These are phyloP conservation scores for Colostygia pectinataria DNA, from an alignment of 2,888 invertebrate genomes.

Conservation along the genomic window DNA sequence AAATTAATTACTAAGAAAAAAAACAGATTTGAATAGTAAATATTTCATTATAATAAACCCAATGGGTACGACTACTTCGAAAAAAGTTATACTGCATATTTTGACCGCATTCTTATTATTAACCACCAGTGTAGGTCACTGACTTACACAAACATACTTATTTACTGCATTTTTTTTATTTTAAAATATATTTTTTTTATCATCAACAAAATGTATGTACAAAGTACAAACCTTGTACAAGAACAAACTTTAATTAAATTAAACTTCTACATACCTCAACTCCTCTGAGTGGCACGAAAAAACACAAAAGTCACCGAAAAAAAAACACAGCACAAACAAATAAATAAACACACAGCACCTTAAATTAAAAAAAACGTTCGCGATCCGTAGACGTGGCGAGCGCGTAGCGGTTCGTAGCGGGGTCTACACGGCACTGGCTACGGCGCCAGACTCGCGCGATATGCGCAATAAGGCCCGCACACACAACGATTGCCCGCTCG, in stretches of 20 bases:
- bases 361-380: slow-evolving; percentile 33
- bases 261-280: slow-evolving; percentile 5
- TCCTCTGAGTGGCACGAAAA: background rate
- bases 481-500: slow-evolving; percentile 27
- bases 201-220: too few species aligned
- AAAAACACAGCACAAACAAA: slow-evolving; percentile 13
- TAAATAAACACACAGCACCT: slow-evolving; percentile 14
- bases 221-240: too few species aligned
- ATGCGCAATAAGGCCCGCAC: slow-evolving; percentile 53
- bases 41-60: too few species aligned
- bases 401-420: slow-evolving; percentile 51
- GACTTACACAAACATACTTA: too few species aligned
- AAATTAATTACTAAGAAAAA: too few species aligned
- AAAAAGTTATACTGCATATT: too few species aligned
- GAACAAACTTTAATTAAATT: background rate
- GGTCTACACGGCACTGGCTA: slow-evolving; percentile 60
- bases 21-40: too few species aligned
- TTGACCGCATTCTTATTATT: too few species aligned
- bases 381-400: slow-evolving; percentile 44
- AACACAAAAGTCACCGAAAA: slow-evolving; percentile 2
- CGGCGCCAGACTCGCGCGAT: slow-evolving; percentile 34
- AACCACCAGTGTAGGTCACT: too few species aligned
- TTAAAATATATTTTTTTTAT: too few species aligned
- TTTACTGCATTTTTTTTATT: too few species aligned
- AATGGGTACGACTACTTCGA: too few species aligned